Percentiles rank a stretch among this genome's conserved stretches.
Conservation (phyloP, 2,797 vertebrate genomes). For the Carcharodon carcharias region DNA sequence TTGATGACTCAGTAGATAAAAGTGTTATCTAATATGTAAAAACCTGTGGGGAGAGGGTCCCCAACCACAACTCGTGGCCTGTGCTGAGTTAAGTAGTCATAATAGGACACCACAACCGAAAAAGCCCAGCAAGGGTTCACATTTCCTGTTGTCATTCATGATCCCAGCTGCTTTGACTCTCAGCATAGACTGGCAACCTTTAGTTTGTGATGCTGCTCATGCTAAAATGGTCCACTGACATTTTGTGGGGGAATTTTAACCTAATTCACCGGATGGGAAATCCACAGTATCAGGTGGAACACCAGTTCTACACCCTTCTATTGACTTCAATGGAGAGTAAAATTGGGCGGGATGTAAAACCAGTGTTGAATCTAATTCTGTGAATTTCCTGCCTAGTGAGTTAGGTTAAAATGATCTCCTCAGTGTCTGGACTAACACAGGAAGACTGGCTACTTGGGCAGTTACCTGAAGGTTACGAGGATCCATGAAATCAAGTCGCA, state of each 20-base stretch:
- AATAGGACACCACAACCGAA: not conserved
- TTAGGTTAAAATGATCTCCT: not conserved
- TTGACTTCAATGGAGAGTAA: not conserved
- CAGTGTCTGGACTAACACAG: not conserved
- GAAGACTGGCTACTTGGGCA: not conserved
- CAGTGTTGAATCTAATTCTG: not conserved
- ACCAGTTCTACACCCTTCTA: not conserved
- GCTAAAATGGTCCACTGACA: not conserved
- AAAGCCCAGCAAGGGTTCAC: not conserved
- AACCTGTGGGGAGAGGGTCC: not conserved
- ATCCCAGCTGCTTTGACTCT: not conserved
- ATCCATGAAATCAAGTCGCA: not conserved
- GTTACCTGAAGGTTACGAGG: not conserved
- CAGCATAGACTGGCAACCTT: not conserved
- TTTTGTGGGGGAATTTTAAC: not conserved
- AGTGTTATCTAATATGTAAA: not conserved
- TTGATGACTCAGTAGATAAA: not conserved
- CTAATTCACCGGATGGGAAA: not conserved
- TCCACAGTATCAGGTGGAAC: not conserved
- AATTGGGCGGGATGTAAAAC: not conserved
- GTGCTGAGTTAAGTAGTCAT: not conserved
- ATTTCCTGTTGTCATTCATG: not conserved
- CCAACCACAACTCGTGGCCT: not conserved
- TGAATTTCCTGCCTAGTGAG: not conserved
- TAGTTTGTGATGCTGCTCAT: not conserved